Evolutionary conservation across 2,797 vertebrate species (phyloP).

Genomic region (Danio kyathit): DNA sequence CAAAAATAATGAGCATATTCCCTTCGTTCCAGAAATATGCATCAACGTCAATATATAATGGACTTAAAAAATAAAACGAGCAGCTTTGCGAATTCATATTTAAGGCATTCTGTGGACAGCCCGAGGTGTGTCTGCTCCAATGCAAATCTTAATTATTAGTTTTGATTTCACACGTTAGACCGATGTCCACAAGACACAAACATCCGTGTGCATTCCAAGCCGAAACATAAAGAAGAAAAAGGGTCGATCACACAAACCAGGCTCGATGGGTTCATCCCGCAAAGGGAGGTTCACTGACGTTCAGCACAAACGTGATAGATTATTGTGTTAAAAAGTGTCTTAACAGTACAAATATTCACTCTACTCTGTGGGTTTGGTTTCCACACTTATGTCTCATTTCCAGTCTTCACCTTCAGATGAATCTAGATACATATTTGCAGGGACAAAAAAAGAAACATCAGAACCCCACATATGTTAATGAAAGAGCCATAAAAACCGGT

Average conservation of each 20-base stretch:
- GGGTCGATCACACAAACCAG: conserved; percentile 32
- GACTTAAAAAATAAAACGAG: conserved; percentile 26
- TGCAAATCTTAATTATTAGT: conserved; percentile 20
- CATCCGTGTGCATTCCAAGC: conserved; percentile 47
- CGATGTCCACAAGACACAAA: conserved; percentile 13
- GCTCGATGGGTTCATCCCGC: conserved; percentile 42
- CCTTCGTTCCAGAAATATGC: conserved; percentile 21
- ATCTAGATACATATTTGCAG: conserved; percentile 31
- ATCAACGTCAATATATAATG: background rate
- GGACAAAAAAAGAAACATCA: conserved; percentile 41
- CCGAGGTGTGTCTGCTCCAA: conserved; percentile 37
- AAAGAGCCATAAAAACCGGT: conserved; percentile 37
- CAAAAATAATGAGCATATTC: conserved; percentile 14
- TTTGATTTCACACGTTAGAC: conserved; percentile 21
- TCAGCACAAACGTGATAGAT: conserved; percentile 52
- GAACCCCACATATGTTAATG: conserved; percentile 32
- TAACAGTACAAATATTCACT: conserved; percentile 53
- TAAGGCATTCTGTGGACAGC: conserved; percentile 50
- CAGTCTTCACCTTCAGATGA: conserved; percentile 38
- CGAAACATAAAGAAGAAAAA: conserved; percentile 54
- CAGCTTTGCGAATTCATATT: conserved; percentile 41
- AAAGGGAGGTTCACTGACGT: conserved; percentile 37
- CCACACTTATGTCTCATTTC: conserved; percentile 3
- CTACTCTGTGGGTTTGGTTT: conserved; percentile 27
- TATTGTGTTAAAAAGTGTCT: conserved; percentile 56